Evolutionary conservation across 2,888 invertebrate genomes (phyloP), one percentile per base, ranked within the genome.

Genomic region (Rutpela maculata): DNA sequence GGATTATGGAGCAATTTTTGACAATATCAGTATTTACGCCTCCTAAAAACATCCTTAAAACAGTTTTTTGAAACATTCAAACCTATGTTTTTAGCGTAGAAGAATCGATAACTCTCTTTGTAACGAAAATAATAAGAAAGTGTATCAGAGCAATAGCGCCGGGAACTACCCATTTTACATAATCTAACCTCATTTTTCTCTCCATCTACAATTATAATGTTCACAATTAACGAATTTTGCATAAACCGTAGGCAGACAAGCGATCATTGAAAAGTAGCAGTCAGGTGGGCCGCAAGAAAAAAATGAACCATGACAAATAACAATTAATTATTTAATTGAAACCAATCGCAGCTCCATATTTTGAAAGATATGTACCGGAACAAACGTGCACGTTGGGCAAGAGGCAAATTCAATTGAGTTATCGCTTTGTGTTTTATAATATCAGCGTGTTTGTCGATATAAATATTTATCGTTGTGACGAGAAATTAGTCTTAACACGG

Each of bases 401-500:
- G 69, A 69, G 11, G 5, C 59, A 38, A 17, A 57, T 69, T 12
- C 35, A 69, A 69, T 69, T 69, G 69, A 69, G 57, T n/a, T 69
- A 69, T 69, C 69, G 17, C 59, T 10, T 57, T 59, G 31, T 59
- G 35, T 26, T 22, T 55, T 56, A 55, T 55, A 55, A 50, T 57
- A 26, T 68, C 22, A 26, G n/a, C 55, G n/a, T 56, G 22, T 69
- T 69, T 57, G 69, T 18, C 57, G 69, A 69, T 69, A 26, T 67
- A 57, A 69, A 70, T 57, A 19, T 60, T 60, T 70, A 60, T 70
- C 11, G 55, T 56, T n/a, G 31, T 6, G 56, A 26, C 31, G 60
- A 70, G 70, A 60, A 70, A 70, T 70, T 70, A 70, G 70, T 62
- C 70, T 60, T 70, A 60, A 67, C 57, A 60, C 18, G 19, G n/a